These are phyloP conservation scores for Brachionus plicatilis DNA, from an alignment of 1,140 invertebrate species.

Conservation along the genomic window DNA sequence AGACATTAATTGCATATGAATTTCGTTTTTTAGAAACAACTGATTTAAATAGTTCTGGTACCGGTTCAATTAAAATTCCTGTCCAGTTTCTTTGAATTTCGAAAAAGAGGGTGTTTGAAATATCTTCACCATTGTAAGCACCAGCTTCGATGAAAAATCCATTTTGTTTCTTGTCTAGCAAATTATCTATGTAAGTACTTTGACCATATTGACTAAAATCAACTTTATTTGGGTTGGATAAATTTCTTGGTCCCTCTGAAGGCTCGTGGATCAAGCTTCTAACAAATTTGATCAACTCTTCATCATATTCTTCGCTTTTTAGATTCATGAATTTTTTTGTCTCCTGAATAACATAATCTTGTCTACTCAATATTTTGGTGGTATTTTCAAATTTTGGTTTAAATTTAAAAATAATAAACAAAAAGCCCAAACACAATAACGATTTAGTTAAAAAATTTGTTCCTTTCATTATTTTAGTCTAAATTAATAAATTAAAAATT, in stretches of 20 bases:
- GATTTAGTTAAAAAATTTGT: background rate
- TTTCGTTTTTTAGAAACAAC: constrained; percentile 49
- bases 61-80: constrained; percentile 68
- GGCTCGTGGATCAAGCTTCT: background rate
- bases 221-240: background rate
- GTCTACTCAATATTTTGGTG: background rate
- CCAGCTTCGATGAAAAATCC: constrained; percentile 61
- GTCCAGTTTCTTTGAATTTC: constrained; percentile 66
- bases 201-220: constrained; percentile 36
- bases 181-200: constrained; percentile 41
- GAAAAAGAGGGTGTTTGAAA: constrained; percentile 64
- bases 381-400: background rate
- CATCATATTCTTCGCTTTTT: background rate
- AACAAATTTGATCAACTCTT: background rate
- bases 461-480: background rate
- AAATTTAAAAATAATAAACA: background rate
- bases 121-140: constrained; percentile 59
- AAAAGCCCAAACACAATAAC: background rate
- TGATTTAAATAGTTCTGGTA: constrained; percentile 59
- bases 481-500: too few relatives aligned
- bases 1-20: constrained; percentile 28
- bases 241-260: background rate
- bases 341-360: background rate
- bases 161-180: constrained; percentile 38
- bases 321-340: background rate